These are phyloP conservation scores for Periparus ater DNA, from an alignment of 2,797 vertebrate species.

Conservation along the genomic window DNA sequence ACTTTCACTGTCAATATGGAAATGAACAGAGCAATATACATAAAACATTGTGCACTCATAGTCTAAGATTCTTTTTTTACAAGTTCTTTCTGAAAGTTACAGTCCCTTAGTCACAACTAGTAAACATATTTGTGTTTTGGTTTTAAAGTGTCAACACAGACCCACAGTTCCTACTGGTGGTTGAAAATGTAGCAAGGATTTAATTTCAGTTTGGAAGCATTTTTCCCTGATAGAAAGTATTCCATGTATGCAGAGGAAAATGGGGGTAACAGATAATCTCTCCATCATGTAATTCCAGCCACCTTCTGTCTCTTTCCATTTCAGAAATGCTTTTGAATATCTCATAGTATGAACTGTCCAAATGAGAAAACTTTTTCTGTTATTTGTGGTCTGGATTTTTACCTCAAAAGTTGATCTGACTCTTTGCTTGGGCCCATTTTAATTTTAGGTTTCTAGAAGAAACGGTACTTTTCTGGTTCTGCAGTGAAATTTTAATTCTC, in stretches of 20 bases:
- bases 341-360: background rate
- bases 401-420: background rate
- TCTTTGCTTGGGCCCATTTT: background rate
- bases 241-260: background rate
- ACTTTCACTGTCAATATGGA: background rate
- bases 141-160: background rate
- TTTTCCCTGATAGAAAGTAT: background rate
- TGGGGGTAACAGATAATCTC: background rate
- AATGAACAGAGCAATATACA: background rate
- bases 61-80: background rate
- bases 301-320: background rate
- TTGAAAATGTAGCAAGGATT: background rate
- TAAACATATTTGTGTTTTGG: background rate
- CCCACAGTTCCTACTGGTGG: background rate
- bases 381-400: background rate
- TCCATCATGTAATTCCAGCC: background rate
- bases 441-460: background rate
- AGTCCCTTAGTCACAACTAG: background rate
- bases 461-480: background rate
- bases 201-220: fast-evolving
- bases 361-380: background rate
- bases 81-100: background rate
- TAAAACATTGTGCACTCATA: background rate
- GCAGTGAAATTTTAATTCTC: background rate
- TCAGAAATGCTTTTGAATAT: background rate